A percentile compares a stretch with the other conserved stretches of the same genome.
Evolutionary conservation across 2,113 vertebrate genomes (phyloP).

Genomic region (Cairina moschata): DNA sequence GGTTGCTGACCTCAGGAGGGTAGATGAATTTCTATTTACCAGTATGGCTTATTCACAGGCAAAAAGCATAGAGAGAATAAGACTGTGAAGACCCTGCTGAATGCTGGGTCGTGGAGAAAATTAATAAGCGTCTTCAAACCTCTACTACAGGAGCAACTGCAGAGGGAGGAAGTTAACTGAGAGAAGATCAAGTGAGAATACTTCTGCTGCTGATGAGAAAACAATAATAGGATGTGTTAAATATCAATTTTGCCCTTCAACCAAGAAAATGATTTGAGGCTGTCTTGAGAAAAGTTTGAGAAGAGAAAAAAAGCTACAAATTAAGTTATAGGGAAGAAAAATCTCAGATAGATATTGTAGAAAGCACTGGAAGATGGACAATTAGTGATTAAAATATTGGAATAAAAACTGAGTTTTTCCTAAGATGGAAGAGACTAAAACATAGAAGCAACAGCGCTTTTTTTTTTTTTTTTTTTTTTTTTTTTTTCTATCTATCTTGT

Average conservation of each 20-base stretch:
- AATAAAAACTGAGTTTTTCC: not conserved
- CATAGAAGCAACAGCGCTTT: not conserved
- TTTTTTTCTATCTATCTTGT: not conserved
- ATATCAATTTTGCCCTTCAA: not conserved
- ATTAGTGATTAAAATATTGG: not conserved
- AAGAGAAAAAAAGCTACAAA: not conserved
- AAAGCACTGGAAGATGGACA: not conserved
- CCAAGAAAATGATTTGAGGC: not conserved
- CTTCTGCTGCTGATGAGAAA: not conserved
- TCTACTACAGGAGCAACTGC: not conserved
- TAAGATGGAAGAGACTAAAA: not conserved
- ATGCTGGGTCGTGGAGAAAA: not conserved
- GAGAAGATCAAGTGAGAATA: not conserved
- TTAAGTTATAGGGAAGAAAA: not conserved
- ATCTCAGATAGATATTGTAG: not conserved
- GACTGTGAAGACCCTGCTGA: not conserved
- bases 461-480: not conserved
- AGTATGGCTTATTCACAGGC: not conserved
- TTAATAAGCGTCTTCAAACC: not conserved
- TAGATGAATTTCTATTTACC: conserved; percentile 16
- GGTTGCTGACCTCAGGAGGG: not conserved
- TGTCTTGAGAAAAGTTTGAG: not conserved
- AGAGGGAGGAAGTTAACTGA: not conserved
- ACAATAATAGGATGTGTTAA: not conserved
- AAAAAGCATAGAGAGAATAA: not conserved